Percentiles rank a stretch among this genome's conserved stretches.
These are phyloP conservation scores for Micronycteris hirsuta DNA, from an alignment of 2,113 vertebrate genomes.

Conservation along the genomic window DNA sequence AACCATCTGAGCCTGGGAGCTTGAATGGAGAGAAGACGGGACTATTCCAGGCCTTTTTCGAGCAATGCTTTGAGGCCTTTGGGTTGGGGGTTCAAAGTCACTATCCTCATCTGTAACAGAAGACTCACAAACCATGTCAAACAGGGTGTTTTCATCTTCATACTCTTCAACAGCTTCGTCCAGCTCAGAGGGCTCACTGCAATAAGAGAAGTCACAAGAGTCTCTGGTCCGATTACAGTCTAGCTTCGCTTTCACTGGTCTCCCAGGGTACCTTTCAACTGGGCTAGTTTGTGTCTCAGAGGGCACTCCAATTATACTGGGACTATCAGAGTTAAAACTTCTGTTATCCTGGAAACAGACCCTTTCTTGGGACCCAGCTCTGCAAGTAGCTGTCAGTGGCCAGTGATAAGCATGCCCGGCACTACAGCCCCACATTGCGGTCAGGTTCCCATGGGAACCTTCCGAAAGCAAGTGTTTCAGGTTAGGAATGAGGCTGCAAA, in stretches of 20 bases:
- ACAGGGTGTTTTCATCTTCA: constrained; percentile 86
- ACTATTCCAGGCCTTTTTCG: constrained; percentile 79
- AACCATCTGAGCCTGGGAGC: constrained; percentile 73
- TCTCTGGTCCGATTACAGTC: constrained; percentile 85
- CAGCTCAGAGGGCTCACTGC: constrained; percentile 88
- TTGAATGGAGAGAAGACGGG: constrained; percentile 46
- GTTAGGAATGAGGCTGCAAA: constrained; percentile 92
- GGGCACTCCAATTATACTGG: constrained; percentile 85
- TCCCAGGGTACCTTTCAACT: constrained; percentile 83
- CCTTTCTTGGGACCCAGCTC: constrained; percentile 85
- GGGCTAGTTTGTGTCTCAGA: constrained; percentile 84
- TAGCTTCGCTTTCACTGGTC: constrained; percentile 82
- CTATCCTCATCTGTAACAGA: constrained; percentile 91
- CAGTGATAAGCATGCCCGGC: constrained; percentile 93
- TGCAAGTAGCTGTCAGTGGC: constrained; percentile 88
- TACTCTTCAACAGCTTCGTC: constrained; percentile 89
- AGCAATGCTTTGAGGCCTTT: constrained; percentile 67
- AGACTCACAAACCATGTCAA: constrained; percentile 91
- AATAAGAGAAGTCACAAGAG: constrained; percentile 90
- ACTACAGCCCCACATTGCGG: constrained; percentile 90
- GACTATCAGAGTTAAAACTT: constrained; percentile 86
- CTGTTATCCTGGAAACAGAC: constrained; percentile 88
- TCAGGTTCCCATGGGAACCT: constrained; percentile 87
- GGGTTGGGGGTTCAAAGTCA: constrained; percentile 84
- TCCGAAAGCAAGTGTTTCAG: constrained; percentile 88